Conservation (phyloP, 2,888 invertebrate genomes). For the Callinectes sapidus region DNA sequence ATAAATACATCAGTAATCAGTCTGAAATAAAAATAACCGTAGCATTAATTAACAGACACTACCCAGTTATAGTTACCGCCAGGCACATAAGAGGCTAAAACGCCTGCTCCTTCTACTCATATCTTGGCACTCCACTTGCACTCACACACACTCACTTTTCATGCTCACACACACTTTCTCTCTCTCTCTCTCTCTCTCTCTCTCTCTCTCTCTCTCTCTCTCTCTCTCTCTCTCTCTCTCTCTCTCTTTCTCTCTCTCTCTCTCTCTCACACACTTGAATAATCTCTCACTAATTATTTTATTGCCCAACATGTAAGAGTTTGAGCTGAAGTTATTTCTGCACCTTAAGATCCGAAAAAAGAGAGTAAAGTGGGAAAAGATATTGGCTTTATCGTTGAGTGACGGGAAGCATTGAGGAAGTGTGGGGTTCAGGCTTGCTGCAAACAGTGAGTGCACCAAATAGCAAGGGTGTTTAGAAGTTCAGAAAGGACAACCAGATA, state of each 20-base stretch:
- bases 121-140: constrained; percentile 21
- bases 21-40: background rate
- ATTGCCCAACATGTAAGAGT: constrained; percentile 28
- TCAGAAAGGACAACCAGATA: background rate
- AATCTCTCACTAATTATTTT: constrained; percentile 29
- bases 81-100: constrained; percentile 28
- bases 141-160: background rate
- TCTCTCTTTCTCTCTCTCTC: background rate
- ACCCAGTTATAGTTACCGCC: background rate
- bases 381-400: background rate
- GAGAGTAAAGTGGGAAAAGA: background rate
- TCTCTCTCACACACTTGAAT: background rate
- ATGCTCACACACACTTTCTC: no score
- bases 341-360: background rate
- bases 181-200: no score
- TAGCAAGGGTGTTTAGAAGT: background rate
- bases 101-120: background rate
- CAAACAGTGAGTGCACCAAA: background rate
- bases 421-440: background rate
- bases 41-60: constrained; percentile 12
- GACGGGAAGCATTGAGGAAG: background rate
- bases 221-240: background rate
- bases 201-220: no score
- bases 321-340: constrained; percentile 13
- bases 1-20: constrained; percentile 11